These are phyloP conservation scores for Philypnodon macrostomus DNA, from an alignment of 2,797 vertebrate species.

Conservation along the genomic window DNA sequence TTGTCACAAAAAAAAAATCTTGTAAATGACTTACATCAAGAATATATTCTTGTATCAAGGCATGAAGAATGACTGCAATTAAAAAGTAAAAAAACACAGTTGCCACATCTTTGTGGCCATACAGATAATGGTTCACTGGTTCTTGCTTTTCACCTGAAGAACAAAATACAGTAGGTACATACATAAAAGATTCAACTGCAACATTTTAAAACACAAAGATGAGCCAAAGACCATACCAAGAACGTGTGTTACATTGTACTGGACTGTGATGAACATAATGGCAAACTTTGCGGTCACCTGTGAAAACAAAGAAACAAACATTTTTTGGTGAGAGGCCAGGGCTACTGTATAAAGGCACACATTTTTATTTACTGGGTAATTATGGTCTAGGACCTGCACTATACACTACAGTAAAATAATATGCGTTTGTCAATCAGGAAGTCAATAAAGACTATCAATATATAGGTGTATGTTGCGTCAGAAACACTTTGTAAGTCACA, in stretches of 20 bases:
- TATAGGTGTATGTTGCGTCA: too few relatives aligned
- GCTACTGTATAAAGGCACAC: too few relatives aligned
- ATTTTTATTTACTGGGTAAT: too few relatives aligned
- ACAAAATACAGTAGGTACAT: slow-evolving; percentile 3
- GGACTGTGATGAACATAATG: slow-evolving; percentile 84
- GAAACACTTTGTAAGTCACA: too few relatives aligned
- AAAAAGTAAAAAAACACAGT: slow-evolving; percentile 86
- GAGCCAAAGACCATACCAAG: slow-evolving; percentile 50
- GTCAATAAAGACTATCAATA: too few relatives aligned
- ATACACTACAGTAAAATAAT: too few relatives aligned
- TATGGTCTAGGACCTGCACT: too few relatives aligned
- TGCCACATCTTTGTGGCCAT: slow-evolving; percentile 83
- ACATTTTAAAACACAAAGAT: neutral
- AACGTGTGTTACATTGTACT: slow-evolving; percentile 83
- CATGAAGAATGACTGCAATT: slow-evolving; percentile 83
- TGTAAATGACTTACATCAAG: slow-evolving; percentile 88
- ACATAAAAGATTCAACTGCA: neutral
- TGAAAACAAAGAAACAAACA: too few relatives aligned
- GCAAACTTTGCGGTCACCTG: slow-evolving; percentile 80
- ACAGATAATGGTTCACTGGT: slow-evolving; percentile 78
- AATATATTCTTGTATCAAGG: slow-evolving; percentile 85
- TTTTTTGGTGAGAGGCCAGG: too few relatives aligned
- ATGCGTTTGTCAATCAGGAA: too few relatives aligned
- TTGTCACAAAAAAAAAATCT: too few relatives aligned
- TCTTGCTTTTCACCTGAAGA: slow-evolving; percentile 73